Percentiles rank a stretch among this genome's conserved stretches.
Evolutionary conservation across 2,888 invertebrate genomes (phyloP).

Genomic region (Choreutis nemorana): DNA sequence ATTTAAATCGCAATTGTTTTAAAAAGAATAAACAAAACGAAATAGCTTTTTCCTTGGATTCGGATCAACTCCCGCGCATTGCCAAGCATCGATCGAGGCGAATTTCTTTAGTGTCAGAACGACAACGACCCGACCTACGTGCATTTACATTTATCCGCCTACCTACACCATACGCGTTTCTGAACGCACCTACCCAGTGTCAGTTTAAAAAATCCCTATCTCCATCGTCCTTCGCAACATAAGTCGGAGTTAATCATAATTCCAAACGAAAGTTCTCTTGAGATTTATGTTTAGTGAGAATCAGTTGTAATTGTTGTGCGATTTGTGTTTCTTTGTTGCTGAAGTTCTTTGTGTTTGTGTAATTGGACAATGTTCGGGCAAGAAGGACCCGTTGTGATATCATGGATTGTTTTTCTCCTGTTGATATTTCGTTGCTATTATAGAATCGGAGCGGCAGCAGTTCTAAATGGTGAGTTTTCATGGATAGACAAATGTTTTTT

Average conservation of each 20-base stretch:
- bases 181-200: no score
- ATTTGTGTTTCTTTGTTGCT: no score
- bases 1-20: slow-evolving; percentile 3
- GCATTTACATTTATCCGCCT: no score
- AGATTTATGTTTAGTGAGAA: no score
- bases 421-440: slow-evolving; percentile 54
- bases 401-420: slow-evolving; percentile 52
- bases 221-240: no score
- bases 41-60: slow-evolving; percentile 28
- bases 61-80: slow-evolving; percentile 39
- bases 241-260: no score
- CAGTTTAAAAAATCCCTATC: no score
- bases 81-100: slow-evolving; percentile 46
- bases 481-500: not conserved
- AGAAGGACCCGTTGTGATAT: slow-evolving; percentile 49
- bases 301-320: no score
- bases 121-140: slow-evolving; percentile 54
- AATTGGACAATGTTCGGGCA: slow-evolving; percentile 43
- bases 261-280: no score
- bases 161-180: slow-evolving; percentile 21
- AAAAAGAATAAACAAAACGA: slow-evolving; percentile 20
- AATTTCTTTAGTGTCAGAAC: slow-evolving; percentile 53
- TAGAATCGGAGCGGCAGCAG: slow-evolving; percentile 27
- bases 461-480: slow-evolving; percentile 29
- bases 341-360: no score